phyloP scores from a whole-genome alignment of 2,888 invertebrate species.

The Trachelus iudaicus region DNA sequence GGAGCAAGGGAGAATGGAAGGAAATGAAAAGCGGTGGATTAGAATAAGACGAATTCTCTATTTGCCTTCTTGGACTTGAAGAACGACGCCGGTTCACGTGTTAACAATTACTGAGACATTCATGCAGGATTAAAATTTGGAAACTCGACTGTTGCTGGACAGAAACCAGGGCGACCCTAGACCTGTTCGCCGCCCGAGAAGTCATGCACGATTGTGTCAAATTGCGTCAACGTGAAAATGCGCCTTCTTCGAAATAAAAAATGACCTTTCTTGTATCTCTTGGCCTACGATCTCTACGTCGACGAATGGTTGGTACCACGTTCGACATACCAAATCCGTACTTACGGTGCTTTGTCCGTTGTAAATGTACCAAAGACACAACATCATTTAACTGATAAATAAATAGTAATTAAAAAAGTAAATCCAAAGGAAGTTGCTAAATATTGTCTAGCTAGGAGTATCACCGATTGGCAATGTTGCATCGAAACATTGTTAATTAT shows the following conservation, averaged over 20 bases:
- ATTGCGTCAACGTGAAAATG: not conserved
- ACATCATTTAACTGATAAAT: conserved; percentile 40
- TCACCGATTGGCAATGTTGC: conserved; percentile 55
- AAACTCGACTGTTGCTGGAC: not conserved
- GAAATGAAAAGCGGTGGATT: not conserved
- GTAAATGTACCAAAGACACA: conserved; percentile 63
- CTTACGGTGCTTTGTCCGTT: conserved; percentile 57
- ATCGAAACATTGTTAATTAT: conserved; percentile 59
- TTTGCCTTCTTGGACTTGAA: not conserved
- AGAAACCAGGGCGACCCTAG: not conserved
- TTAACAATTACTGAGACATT: not conserved
- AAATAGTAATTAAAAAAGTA: conserved; percentile 23
- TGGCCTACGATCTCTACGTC: conserved; percentile 31
- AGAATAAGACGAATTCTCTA: not conserved
- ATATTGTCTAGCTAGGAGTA: conserved; percentile 40
- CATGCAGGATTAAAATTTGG: not conserved
- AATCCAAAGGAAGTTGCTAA: conserved; percentile 26
- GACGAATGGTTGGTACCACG: conserved; percentile 54
- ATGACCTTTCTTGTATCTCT: not conserved
- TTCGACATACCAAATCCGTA: conserved; percentile 44
- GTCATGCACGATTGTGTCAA: not conserved
- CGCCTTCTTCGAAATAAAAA: not conserved
- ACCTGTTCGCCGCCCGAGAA: not conserved
- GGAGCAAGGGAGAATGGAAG: not conserved
- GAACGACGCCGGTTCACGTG: not conserved